Evolutionary conservation across 2,113 vertebrate genomes (phyloP).

Genomic region (Bubo bubo): DNA sequence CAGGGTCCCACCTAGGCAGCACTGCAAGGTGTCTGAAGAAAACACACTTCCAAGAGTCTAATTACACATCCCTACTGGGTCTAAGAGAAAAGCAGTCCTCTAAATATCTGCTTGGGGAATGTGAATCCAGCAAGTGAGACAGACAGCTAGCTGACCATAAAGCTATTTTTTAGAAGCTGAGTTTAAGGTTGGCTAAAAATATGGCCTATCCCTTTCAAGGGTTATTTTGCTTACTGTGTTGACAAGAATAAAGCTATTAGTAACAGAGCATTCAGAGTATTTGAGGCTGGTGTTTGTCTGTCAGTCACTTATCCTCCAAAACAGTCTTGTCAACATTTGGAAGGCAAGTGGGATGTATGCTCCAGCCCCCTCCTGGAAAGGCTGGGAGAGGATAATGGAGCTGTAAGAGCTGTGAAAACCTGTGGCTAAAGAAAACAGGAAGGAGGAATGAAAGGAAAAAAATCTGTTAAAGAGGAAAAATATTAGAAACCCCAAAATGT

Average conservation of each 20-base stretch:
- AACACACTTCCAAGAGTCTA: neutral
- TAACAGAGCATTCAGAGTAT: conserved; percentile 15
- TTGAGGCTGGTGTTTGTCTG: conserved; percentile 52
- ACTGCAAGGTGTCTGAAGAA: neutral
- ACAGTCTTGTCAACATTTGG: conserved; percentile 29
- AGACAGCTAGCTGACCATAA: neutral
- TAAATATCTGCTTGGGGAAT: neutral
- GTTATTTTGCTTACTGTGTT: conserved; percentile 22
- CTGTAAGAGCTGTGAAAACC: neutral
- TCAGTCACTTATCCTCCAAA: conserved; percentile 40
- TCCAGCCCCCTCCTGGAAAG: neutral
- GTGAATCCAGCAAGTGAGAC: neutral
- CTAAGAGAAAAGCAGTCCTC: neutral
- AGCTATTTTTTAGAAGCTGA: neutral
- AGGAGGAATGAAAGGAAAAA: neutral
- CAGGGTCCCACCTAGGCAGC: neutral
- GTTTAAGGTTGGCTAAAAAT: conserved; percentile 57
- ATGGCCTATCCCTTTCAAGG: conserved; percentile 10
- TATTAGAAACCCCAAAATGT: neutral
- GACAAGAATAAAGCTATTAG: conserved; percentile 52
- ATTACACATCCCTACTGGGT: neutral
- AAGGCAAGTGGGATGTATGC: conserved; percentile 27
- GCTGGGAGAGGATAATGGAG: neutral
- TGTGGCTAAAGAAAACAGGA: neutral
- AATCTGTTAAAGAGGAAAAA: neutral